Evolutionary conservation across 2,113 vertebrate genomes (phyloP).

Genomic region (Paratilapia polleni): DNA sequence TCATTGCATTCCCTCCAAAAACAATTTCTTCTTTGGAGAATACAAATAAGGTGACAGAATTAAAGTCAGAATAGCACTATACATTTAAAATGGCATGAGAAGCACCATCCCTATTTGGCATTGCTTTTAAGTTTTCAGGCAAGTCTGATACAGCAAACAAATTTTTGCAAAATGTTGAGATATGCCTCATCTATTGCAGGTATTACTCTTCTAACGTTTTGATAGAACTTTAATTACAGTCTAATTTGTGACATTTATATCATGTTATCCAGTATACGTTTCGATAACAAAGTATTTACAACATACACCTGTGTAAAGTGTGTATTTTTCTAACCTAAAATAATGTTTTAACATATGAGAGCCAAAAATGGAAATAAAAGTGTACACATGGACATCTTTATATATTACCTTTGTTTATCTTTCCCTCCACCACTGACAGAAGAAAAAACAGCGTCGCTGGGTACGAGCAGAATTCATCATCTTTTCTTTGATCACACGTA

Average conservation of each 20-base stretch:
- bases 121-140: constrained; percentile 30
- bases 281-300: constrained; percentile 30
- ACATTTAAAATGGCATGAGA: constrained; percentile 17
- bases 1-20: constrained; percentile 20
- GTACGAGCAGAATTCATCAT: constrained; percentile 18
- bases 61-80: constrained; percentile 24
- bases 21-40: constrained; percentile 9
- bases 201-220: neutral
- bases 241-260: constrained; percentile 28
- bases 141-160: neutral
- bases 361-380: constrained; percentile 23
- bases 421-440: constrained; percentile 44
- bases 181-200: neutral
- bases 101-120: constrained; percentile 36
- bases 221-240: neutral
- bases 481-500: constrained; percentile 21
- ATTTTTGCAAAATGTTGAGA: neutral
- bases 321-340: constrained; percentile 48
- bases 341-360: neutral
- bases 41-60: constrained; percentile 38
- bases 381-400: constrained; percentile 53
- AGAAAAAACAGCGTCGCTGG: constrained; percentile 22
- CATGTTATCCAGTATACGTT: neutral
- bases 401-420: constrained; percentile 69
- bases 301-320: constrained; percentile 46